Base-by-base conservation (phyloP, 2,797 vertebrate genomes). In the Chaenodraco wilsoni region DNA sequence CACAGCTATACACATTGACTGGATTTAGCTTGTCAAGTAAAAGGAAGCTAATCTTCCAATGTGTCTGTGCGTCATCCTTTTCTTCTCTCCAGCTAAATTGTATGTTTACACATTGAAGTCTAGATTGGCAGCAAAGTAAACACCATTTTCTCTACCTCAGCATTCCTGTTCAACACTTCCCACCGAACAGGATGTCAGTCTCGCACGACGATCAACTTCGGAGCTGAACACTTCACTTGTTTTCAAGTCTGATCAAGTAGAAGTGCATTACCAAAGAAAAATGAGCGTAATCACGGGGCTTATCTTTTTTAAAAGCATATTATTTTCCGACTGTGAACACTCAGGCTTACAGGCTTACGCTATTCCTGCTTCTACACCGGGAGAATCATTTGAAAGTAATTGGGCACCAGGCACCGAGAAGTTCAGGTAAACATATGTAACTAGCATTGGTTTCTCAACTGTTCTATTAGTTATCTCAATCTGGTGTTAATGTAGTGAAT, bases 301-400 rank as follows among this genome's bases (percentile, higher is more conserved):
- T 50, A 46, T 60, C 2, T 33, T 51, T 67, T 60, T 43, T 14
- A 9, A 37, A 45, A 43, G 27, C n/a, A 16, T 14, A 61, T 63
- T 51, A 46, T 74, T 52, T 44, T 78, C 37, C 17, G 50, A 61
- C 1, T 0, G 33, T 9, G 13, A 15, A 21, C 0, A 5, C 51
- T 72, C 31, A 27, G 4, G 3, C 58, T 63, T 37, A 63, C n/a
- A 4, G 45, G 33, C 52, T 48, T 27, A 2, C 8, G 65, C 33
- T 60, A 55, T 51, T 48, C 11, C 33, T 51, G 51, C 21, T 50
- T 63, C 65, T 81, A 75, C 79, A 77, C 78, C 58, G 19, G 40
- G 74, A 72, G 67, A 40, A 84, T 59, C 51, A 72, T 75, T 79
- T 79, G 49, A 82, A 77, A 82, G 69, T 85, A 84, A 88, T 85